Conservation (phyloP, 2,797 vertebrate species). For the Smutsia gigantea region DNA sequence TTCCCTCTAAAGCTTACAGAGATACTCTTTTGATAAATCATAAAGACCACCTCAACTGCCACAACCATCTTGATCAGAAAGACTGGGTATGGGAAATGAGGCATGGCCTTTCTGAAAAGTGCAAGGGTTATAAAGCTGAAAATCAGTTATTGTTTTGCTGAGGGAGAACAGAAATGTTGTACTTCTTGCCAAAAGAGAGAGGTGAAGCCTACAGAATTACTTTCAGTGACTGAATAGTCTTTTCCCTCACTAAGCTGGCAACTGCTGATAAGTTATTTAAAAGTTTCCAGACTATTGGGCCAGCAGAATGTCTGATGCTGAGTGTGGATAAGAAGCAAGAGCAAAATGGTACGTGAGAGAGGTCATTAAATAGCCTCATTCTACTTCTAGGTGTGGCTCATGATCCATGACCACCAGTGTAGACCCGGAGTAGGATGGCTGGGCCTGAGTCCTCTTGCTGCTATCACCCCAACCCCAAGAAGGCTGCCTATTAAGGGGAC, state of each 20-base stretch:
- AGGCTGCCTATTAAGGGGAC: background rate
- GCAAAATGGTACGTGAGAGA: background rate
- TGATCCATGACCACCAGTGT: background rate
- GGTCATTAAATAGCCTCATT: background rate
- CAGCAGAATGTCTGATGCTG: background rate
- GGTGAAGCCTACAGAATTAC: background rate
- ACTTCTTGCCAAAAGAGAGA: background rate
- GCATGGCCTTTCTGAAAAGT: background rate
- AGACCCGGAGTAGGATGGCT: background rate
- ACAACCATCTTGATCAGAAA: background rate
- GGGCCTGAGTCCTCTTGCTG: background rate
- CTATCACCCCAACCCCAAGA: background rate
- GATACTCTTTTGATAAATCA: background rate
- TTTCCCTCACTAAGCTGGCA: background rate
- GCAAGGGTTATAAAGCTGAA: background rate
- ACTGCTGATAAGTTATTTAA: slow-evolving; percentile 4
- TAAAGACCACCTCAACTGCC: background rate
- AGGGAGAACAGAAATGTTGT: background rate
- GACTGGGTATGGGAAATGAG: background rate
- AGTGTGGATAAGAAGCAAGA: background rate
- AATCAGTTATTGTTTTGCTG: background rate
- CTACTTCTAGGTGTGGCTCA: background rate
- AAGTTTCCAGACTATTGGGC: background rate
- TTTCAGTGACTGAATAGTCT: background rate
- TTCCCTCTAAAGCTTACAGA: background rate